These are phyloP conservation scores for Lasiurus cinereus DNA, from an alignment of 2,113 vertebrate species.

Conservation along the genomic window DNA sequence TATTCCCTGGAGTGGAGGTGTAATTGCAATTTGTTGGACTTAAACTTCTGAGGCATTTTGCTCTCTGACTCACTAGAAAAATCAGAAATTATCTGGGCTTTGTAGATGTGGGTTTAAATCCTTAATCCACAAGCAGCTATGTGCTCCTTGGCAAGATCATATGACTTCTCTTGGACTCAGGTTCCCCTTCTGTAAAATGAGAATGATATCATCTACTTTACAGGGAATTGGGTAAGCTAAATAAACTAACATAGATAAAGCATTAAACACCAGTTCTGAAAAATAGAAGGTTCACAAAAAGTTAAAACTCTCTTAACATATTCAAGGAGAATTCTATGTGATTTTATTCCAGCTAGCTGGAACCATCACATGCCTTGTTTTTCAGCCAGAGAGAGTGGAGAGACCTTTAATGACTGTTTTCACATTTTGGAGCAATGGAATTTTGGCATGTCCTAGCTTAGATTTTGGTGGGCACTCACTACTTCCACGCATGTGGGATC, in stretches of 20 bases:
- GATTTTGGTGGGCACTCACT: not conserved
- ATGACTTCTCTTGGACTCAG: not conserved
- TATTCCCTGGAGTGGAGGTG: not conserved
- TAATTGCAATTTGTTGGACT: not conserved
- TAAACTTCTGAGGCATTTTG: not conserved
- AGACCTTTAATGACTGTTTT: not conserved
- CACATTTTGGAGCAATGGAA: not conserved
- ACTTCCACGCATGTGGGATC: not conserved
- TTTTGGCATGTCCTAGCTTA: not conserved
- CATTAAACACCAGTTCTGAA: not conserved
- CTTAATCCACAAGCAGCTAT: not conserved
- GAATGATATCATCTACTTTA: not conserved
- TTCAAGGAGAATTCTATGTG: not conserved
- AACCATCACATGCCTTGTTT: not conserved
- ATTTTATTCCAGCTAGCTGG: not conserved
- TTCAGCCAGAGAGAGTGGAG: not conserved
- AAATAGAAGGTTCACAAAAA: not conserved
- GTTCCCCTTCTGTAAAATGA: not conserved
- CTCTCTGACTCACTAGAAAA: not conserved
- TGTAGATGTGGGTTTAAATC: not conserved
- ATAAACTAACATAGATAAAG: slow-evolving; percentile 21
- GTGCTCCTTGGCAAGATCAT: not conserved
- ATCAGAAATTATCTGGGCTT: not conserved
- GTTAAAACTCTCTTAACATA: not conserved
- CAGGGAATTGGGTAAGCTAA: not conserved